Conservation (phyloP, 2,797 vertebrate genomes). For the Pempheris klunzingeri region DNA sequence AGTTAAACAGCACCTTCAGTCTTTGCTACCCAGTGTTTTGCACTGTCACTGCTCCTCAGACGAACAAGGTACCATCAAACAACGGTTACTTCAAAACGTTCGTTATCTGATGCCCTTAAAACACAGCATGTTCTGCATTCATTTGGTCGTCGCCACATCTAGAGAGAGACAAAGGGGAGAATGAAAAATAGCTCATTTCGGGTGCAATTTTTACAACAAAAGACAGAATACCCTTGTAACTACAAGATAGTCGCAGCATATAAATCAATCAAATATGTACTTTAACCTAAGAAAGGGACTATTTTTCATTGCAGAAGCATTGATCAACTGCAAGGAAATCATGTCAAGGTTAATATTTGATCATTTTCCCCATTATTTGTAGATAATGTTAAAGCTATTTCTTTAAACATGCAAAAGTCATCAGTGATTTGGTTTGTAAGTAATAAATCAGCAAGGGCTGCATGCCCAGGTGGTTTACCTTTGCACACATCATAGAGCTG, state of each 20-base stretch:
- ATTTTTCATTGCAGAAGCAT: background rate
- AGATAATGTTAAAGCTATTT: slow-evolving; percentile 1
- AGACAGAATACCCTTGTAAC: background rate
- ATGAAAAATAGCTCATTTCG: background rate
- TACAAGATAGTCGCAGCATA: background rate
- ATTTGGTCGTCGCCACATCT: slow-evolving; percentile 78
- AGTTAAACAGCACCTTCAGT: slow-evolving; percentile 43
- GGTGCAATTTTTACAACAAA: background rate
- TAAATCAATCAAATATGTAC: slow-evolving; percentile 20
- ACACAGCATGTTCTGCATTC: slow-evolving; percentile 76
- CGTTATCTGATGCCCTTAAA: slow-evolving; percentile 77
- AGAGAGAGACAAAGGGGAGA: slow-evolving; percentile 35
- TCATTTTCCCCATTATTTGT: background rate
- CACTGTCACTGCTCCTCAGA: slow-evolving; percentile 8
- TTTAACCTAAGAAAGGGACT: background rate
- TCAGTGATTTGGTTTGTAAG: slow-evolving; percentile 55
- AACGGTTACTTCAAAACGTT: slow-evolving; percentile 82
- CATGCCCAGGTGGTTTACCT: slow-evolving; percentile 65
- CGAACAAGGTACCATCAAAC: slow-evolving; percentile 70
- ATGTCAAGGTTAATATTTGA: slow-evolving; percentile 15
- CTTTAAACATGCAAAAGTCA: slow-evolving; percentile 4
- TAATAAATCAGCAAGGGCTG: slow-evolving; percentile 13
- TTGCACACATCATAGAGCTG: slow-evolving; percentile 73
- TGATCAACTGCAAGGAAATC: background rate
- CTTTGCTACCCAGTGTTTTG: slow-evolving; percentile 24